A percentile compares a stretch with the other conserved stretches of the same genome.
Conservation (phyloP, 1,140 invertebrate genomes). For the Dendroctonus ponderosae region DNA sequence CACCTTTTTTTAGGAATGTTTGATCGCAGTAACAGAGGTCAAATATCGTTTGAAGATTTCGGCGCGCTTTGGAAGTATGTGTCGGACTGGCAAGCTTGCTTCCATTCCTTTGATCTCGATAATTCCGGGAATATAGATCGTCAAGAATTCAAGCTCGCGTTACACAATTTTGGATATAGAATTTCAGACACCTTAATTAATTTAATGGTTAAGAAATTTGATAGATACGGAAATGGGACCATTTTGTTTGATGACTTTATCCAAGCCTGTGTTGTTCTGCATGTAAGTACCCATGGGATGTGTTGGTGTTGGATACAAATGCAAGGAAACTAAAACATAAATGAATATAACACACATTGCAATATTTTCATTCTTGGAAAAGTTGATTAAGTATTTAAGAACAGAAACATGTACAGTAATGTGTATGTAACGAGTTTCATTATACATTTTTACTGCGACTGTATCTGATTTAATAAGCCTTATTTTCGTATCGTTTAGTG, state of each 20-base stretch:
- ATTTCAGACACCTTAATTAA: constrained; percentile 82
- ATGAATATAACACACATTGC: too few species aligned
- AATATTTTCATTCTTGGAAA: too few species aligned
- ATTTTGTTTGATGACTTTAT: constrained; percentile 99
- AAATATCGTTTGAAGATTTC: constrained; percentile 95
- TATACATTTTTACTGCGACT: too few species aligned
- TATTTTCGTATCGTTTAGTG: too few species aligned
- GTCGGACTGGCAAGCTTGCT: constrained; percentile 95
- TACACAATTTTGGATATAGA: constrained; percentile 89
- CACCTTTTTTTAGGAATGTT: constrained; percentile 82
- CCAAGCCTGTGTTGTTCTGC: constrained; percentile 89
- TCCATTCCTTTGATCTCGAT: constrained; percentile 91
- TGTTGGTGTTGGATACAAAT: too few species aligned
- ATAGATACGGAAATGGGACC: constrained; percentile 83
- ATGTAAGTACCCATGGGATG: constrained; percentile 67
- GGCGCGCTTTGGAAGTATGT: constrained; percentile 96
- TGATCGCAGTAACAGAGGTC: constrained; percentile 84
- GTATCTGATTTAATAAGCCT: too few species aligned
- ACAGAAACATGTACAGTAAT: too few species aligned
- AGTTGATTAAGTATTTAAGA: too few species aligned
- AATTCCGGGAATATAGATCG: constrained; percentile 95
- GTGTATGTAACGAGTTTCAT: too few species aligned
- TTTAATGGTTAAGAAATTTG: constrained; percentile 89
- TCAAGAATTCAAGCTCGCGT: constrained; percentile 83
- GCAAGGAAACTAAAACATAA: too few species aligned